phyloP scores from a whole-genome alignment of 2,113 vertebrate species.

The Lycocorax pyrrhopterus region DNA sequence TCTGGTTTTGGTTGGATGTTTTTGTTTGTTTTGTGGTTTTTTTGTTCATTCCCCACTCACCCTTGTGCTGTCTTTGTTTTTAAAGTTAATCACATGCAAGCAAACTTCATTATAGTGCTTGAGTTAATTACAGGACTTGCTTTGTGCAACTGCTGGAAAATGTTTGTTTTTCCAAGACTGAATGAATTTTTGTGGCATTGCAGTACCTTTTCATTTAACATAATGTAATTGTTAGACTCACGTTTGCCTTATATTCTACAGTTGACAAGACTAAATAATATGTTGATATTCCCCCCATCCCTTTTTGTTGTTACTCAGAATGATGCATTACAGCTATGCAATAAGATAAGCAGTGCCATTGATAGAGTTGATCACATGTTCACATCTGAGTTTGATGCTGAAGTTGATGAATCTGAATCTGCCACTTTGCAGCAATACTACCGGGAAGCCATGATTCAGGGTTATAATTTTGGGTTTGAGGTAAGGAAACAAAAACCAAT shows the following conservation, averaged over 20 bases:
- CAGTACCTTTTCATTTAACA: background rate
- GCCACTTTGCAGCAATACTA: constrained; percentile 93
- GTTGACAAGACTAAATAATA: background rate
- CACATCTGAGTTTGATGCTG: constrained; percentile 88
- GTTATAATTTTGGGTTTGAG: constrained; percentile 98
- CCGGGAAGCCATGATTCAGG: constrained; percentile 97
- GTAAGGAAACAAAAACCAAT: constrained; percentile 62
- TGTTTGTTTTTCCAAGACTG: background rate
- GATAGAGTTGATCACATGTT: constrained; percentile 94
- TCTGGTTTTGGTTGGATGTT: background rate
- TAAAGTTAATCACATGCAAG: background rate
- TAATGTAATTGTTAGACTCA: background rate
- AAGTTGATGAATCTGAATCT: constrained; percentile 91
- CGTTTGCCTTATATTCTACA: background rate
- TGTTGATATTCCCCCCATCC: background rate
- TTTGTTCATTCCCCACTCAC: background rate
- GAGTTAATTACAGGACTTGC: background rate
- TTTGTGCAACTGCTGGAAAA: background rate
- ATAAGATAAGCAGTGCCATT: constrained; percentile 89
- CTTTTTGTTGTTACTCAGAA: constrained; percentile 72
- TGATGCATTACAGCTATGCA: constrained; percentile 91
- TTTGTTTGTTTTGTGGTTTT: background rate
- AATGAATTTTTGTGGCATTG: background rate
- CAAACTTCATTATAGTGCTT: background rate
- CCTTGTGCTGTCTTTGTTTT: background rate